Evolutionary conservation across 2,113 vertebrate species (phyloP), one percentile per base, ranked within the genome.

Genomic region (Cepphus grylle): DNA sequence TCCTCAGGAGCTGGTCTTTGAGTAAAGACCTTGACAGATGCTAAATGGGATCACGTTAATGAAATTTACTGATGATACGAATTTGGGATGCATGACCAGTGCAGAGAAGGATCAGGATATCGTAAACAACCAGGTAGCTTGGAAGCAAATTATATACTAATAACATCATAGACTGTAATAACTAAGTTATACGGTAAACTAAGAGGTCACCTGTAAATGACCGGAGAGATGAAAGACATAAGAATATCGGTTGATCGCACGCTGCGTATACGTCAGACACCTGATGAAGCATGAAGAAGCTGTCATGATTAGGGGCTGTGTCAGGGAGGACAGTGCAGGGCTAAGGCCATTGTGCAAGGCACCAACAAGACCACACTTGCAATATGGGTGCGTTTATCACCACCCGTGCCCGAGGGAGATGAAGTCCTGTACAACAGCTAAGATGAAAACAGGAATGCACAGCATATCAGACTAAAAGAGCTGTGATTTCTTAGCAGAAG

Each of bases 371-470:
- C 47, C 56, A 34, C 15, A 0, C 47, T 80, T 6, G 8, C 29
- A 29, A 3, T 6, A 4, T 4, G 2, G 4, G 5, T 59, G 27
- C 15, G 1, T 86, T 94, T 88, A 50, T 86, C 26, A 52, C 12
- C 40, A 21, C 8, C 67, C 21, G 10, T 36, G 52, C 27, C 11
- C 43, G 18, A 65, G 19, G 20, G 29, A 92, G 13, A 6, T 21
- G 25, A 69, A 77, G 63, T 77, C 27, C 16, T 26, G 3, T 4
- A 26, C 5, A 8, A 22, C 73, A 25, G 5, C 12, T 50, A 14
- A 1, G 0, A 1, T 19, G 47, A 43, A 43, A 23, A 2, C 15
- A 29, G 11, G 40, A 77, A 52, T 27, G 20, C 14, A 27, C 9
- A 17, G 5, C 49, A 14, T 5, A 16, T 6, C 34, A 52, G 53